phyloP scores from a whole-genome alignment of 2,888 invertebrate genomes.

The Anoplius nigerrimus region DNA sequence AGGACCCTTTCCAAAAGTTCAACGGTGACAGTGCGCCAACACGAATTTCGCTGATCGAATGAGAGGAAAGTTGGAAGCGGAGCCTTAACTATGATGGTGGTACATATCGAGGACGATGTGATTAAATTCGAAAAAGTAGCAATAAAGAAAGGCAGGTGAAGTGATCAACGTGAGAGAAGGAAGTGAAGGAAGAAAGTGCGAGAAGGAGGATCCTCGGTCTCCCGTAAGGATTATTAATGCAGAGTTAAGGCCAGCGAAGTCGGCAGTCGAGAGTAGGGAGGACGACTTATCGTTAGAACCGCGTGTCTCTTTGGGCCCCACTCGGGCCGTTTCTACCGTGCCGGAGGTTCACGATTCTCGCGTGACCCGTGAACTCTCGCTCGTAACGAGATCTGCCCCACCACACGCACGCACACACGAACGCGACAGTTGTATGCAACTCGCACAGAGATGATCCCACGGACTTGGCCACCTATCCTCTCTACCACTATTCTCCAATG shows the following conservation, averaged over 20 bases:
- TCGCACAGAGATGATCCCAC: no score
- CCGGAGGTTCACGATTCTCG: conserved; percentile 67
- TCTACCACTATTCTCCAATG: conserved; percentile 26
- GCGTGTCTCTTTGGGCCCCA: conserved; percentile 42
- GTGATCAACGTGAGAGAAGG: not conserved
- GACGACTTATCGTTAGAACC: conserved; percentile 55
- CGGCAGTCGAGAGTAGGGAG: conserved; percentile 22
- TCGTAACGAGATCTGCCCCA: conserved; percentile 65
- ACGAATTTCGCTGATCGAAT: no score
- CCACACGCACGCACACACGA: conserved; percentile 21
- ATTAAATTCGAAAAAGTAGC: not conserved
- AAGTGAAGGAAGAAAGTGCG: not conserved
- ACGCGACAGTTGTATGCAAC: no score
- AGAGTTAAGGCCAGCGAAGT: conserved; percentile 30
- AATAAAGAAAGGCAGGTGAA: not conserved
- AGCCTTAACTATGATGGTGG: no score
- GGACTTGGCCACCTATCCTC: not conserved
- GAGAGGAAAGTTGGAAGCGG: no score
- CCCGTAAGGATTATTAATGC: conserved; percentile 53
- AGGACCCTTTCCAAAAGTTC: no score
- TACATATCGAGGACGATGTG: no score
- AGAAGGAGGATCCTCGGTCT: conserved; percentile 7
- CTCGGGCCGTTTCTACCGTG: conserved; percentile 48
- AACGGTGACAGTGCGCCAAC: no score
- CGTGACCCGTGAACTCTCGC: conserved; percentile 71